Conservation (phyloP, 2,888 invertebrate genomes). For the Crepidodera aurea region DNA sequence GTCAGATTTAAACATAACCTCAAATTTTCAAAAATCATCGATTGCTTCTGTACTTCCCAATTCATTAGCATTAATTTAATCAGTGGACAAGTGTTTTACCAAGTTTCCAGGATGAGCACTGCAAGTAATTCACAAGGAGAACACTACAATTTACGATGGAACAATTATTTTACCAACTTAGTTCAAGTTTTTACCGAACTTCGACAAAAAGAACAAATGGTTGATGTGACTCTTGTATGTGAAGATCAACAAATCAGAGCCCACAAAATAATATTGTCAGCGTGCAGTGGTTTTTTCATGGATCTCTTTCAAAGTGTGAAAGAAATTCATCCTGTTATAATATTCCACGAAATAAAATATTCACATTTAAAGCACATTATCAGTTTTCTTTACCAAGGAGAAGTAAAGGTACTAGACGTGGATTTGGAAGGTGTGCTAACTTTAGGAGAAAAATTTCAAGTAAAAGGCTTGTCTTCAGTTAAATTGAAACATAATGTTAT, state of each 20-base stretch:
- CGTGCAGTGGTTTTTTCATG: constrained; percentile 57
- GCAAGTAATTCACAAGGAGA: constrained; percentile 28
- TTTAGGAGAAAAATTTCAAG: constrained; percentile 61
- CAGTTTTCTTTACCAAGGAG: constrained; percentile 64
- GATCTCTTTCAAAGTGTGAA: constrained; percentile 12
- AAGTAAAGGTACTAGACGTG: constrained; percentile 61
- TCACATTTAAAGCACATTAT: constrained; percentile 60
- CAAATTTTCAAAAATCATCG: background rate
- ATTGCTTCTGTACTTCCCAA: constrained; percentile 12
- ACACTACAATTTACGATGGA: constrained; percentile 63
- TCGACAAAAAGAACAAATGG: constrained; percentile 59
- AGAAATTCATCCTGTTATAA: constrained; percentile 58
- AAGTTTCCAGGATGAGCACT: background rate
- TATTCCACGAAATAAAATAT: constrained; percentile 61
- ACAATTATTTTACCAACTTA: constrained; percentile 63
- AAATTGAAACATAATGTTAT: constrained; percentile 38
- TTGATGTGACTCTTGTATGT: constrained; percentile 63
- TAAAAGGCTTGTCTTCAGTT: constrained; percentile 58
- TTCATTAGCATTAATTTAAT: background rate
- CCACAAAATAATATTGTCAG: constrained; percentile 64
- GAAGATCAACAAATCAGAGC: constrained; percentile 63
- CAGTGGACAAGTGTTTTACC: background rate
- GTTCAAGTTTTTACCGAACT: constrained; percentile 62
- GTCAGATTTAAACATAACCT: background rate
- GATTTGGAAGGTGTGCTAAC: constrained; percentile 60